These are phyloP conservation scores for Andrena dorsata DNA, from an alignment of 2,888 invertebrate species.

Conservation along the genomic window DNA sequence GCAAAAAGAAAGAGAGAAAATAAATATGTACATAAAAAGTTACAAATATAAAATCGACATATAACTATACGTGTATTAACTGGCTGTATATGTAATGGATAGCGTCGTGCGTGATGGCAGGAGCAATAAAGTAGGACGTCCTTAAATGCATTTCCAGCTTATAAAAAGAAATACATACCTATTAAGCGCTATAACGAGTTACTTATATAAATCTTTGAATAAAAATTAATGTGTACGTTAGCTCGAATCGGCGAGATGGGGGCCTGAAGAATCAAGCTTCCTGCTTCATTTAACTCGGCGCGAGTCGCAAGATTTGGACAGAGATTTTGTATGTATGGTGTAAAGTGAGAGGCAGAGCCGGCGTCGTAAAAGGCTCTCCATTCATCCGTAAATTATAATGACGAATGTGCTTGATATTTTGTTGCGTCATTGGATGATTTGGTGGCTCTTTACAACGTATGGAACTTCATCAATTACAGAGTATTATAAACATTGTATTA, in stretches of 20 bases:
- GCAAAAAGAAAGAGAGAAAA: conserved; percentile 15
- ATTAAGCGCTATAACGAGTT: conserved; percentile 48
- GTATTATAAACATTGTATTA: conserved; percentile 82
- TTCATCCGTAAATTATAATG: conserved; percentile 38
- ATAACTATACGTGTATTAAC: conserved; percentile 48
- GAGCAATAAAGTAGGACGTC: conserved; percentile 75
- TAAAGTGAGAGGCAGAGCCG: conserved; percentile 57
- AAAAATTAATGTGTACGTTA: conserved; percentile 53
- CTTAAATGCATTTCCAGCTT: conserved; percentile 74
- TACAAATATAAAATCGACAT: conserved; percentile 46
- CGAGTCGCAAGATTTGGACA: conserved; percentile 27
- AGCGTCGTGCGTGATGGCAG: conserved; percentile 44
- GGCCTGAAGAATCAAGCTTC: conserved; percentile 62
- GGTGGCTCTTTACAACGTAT: conserved; percentile 73
- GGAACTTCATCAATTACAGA: conserved; percentile 78
- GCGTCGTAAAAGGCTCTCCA: conserved; percentile 61
- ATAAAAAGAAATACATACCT: conserved; percentile 36
- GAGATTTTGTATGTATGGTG: conserved; percentile 62
- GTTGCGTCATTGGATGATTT: conserved; percentile 57
- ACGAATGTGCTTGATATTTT: conserved; percentile 52
- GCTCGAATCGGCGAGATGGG: conserved; percentile 33
- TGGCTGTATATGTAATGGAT: conserved; percentile 24
- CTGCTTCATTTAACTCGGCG: conserved; percentile 58
- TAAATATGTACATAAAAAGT: conserved; percentile 60
- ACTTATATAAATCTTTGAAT: conserved; percentile 40